Base-by-base conservation (phyloP, 2,888 invertebrate genomes). In the Ormyrus nitidulus region DNA sequence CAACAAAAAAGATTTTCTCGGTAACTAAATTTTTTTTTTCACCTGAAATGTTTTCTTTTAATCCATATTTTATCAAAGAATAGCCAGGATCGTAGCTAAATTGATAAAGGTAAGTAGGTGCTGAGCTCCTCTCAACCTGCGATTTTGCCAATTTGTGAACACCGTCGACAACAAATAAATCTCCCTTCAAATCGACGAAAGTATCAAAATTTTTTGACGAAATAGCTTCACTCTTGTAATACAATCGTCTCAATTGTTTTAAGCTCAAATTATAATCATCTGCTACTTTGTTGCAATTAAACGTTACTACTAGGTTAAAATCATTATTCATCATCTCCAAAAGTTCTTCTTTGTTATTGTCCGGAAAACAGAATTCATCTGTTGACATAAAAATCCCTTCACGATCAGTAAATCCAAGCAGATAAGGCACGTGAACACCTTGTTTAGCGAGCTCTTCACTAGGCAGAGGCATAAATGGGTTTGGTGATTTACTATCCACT, bases 21-120 rank as follows among this genome's bases (percentile, higher is more conserved):
- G 81, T 5, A 84, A 86, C 5, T 75, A 76, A 5, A 83, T 0
- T 44, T 88, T 87, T 1, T 59, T 2, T 83, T 5, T 13, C 87
- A 87, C 9, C 84, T 64, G 0, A 80, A 6, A 75, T 85, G 79
- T 66, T 84, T 66, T 2, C 83, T 68, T 6, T 84, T 85, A 54
- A 83, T 76, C 0, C 11, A 5, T n/a, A 51, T 58, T 75, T 75
- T 4, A 19, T 7, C 2, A 51, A 19, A 5, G 58, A 51, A 10
- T 11, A 10, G 0, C n/a, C 46, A n/a, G 54, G 1, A 54, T 73
- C 92, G 82, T 93, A 93, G 5, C 92, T 88, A 85, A 93, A 93
- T 68, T 92, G 92, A 83, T 93, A 94, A 48, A 93, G 92, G 84
- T 92, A 94, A 0, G 93, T 90, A 0, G 71, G 19, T 9, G 92